Evolutionary conservation across 2,888 invertebrate genomes (phyloP).

Genomic region (Stenichneumon culpator): DNA sequence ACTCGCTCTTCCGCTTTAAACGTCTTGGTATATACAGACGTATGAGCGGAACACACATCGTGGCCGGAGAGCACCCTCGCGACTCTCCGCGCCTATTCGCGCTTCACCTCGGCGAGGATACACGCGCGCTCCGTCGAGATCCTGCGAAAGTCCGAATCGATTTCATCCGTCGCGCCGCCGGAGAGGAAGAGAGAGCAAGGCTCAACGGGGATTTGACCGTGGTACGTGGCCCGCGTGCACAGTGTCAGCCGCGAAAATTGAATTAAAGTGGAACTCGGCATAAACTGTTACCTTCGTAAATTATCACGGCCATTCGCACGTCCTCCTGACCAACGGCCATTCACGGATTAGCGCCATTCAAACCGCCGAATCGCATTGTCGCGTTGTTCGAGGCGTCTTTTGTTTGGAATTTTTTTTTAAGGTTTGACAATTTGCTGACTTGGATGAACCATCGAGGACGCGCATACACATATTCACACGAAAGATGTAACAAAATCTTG

Average conservation of each 20-base stretch:
- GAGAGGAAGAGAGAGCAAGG: background rate
- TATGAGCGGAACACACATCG: constrained; percentile 11
- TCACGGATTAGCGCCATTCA: constrained; percentile 47
- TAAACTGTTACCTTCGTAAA: constrained; percentile 47
- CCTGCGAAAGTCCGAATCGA: constrained; percentile 42
- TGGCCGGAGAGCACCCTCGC: background rate
- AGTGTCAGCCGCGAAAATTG: constrained; percentile 54
- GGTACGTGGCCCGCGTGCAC: constrained; percentile 54
- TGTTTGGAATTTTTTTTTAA: background rate
- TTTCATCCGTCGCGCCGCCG: constrained; percentile 27
- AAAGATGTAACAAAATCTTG: too few relatives aligned
- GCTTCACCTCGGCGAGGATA: constrained; percentile 8
- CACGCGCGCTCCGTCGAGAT: constrained; percentile 1
- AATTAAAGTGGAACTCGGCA: constrained; percentile 61
- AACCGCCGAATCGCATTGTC: background rate
- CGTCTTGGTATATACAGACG: constrained; percentile 41
- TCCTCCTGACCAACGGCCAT: constrained; percentile 35
- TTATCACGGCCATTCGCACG: constrained; percentile 1
- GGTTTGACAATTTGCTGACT: too few relatives aligned
- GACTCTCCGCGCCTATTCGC: constrained; percentile 4
- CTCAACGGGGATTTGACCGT: constrained; percentile 51
- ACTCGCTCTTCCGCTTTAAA: constrained; percentile 56
- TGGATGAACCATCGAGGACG: too few relatives aligned
- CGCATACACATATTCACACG: too few relatives aligned
- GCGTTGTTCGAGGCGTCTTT: too few relatives aligned